phyloP scores from a whole-genome alignment of 2,888 invertebrate genomes.

The Quadroppia sp. region DNA sequence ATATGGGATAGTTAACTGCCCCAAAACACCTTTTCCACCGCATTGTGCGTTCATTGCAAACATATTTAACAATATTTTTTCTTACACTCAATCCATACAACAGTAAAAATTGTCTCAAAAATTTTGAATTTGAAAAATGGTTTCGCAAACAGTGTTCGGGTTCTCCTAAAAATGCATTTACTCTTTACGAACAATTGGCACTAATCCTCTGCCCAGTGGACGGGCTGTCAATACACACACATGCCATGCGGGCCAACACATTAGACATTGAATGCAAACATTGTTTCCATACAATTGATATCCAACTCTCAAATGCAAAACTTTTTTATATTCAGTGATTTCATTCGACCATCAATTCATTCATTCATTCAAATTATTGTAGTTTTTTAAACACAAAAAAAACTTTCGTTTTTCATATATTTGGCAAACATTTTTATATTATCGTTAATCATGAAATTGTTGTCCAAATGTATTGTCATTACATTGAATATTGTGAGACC shows the following conservation, averaged over 20 bases:
- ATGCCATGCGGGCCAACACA: neutral
- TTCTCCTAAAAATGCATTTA: neutral
- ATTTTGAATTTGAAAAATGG: slow-evolving; percentile 13
- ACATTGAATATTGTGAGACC: neutral
- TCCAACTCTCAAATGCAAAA: neutral
- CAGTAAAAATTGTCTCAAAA: too few species aligned
- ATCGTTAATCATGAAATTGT: slow-evolving; percentile 20
- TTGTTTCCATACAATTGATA: neutral
- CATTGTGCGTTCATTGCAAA: neutral
- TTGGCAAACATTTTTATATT: slow-evolving; percentile 9
- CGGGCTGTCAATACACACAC: neutral
- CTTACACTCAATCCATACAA: too few species aligned
- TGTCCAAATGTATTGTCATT: neutral
- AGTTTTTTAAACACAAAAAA: neutral
- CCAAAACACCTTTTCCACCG: slow-evolving; percentile 4
- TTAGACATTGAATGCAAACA: neutral
- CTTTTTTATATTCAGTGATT: neutral
- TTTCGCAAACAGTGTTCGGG: neutral
- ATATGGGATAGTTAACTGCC: neutral
- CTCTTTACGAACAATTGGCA: slow-evolving; percentile 23
- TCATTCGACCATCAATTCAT: neutral
- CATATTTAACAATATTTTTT: too few species aligned
- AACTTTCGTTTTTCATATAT: slow-evolving; percentile 2
- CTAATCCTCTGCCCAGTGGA: slow-evolving; percentile 20
- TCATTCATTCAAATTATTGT: neutral